Base-by-base conservation (phyloP, 1,140 invertebrate species). In the Sesamia nonagrioides region DNA sequence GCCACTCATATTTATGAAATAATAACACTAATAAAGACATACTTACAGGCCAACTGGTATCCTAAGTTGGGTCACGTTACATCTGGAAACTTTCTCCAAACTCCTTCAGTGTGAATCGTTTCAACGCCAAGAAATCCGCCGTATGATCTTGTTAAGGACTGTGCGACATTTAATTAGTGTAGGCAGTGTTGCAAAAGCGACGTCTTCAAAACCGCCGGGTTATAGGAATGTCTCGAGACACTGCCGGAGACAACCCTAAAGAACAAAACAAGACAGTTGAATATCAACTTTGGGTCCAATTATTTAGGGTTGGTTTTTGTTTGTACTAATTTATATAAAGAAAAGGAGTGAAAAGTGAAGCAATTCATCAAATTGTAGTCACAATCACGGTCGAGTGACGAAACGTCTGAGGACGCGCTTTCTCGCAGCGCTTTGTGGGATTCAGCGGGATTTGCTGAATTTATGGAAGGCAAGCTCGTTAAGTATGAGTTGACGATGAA, bases 311-410 rank as follows among this genome's bases (percentile, higher is more conserved):
- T 78, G 69, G 74, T 56, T 52, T 77, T 77, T 54, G 48, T 33
- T 21, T 66, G 45, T 1, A 0, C 2, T 13, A 18, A 5, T 77
- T 77, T 17, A 18, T 50, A 48, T 77, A 42, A 68, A 77, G 72
- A 52, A 75, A 78, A 80, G 80, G 82, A 81, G 81, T 85, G 82
- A 86, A 89, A 85, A 86, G 86, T 86, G 82, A 85, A 86, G 83
- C 82, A 84, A 89, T 88, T 88, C 88, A 89, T 89, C 88, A 89
- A 88, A 88, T 88, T 82, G 80, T 84, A 89, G 84, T 88, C 85
- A 88, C 86, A 89, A 88, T 88, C 86, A 89, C 82, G 88, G 81
- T 80, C 78, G 83, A 80, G 81, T 86, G 88, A 86, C 78, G 84
- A 84, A 80, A 82, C 84, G 85, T 86, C 83, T 81, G 80, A 79